Percentiles rank a stretch among this genome's conserved stretches.
Evolutionary conservation across 2,113 vertebrate genomes (phyloP).

Genomic region (Tricholaema leucomelas): DNA sequence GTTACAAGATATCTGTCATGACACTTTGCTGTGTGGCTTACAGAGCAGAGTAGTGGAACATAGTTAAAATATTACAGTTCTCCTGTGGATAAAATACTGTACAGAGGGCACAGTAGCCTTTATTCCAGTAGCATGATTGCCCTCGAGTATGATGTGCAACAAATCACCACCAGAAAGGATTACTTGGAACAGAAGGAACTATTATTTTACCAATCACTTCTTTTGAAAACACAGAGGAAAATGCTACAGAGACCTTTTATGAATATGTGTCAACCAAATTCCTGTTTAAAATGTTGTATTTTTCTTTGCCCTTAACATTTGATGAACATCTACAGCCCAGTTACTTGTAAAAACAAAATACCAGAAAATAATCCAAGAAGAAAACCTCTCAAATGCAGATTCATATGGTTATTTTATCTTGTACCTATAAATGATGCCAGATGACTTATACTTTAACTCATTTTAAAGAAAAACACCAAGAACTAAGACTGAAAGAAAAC

Average conservation of each 20-base stretch:
- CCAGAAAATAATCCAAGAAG: not conserved
- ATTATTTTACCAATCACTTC: not conserved
- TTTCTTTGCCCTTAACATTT: not conserved
- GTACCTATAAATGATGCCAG: not conserved
- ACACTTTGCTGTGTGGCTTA: not conserved
- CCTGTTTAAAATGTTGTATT: not conserved
- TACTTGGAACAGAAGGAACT: not conserved
- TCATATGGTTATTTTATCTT: not conserved
- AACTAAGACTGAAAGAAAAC: not conserved
- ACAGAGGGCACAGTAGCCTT: not conserved
- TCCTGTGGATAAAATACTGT: not conserved
- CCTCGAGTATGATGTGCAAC: not conserved
- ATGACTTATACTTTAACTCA: not conserved
- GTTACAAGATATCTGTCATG: not conserved
- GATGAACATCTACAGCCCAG: not conserved
- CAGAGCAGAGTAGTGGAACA: not conserved
- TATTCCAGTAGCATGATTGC: not conserved
- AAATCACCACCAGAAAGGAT: not conserved
- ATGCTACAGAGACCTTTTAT: not conserved
- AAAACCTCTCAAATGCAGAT: not conserved
- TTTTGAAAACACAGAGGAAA: not conserved
- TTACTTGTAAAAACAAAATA: constrained; percentile 2
- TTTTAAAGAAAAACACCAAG: not conserved
- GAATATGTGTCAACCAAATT: not conserved
- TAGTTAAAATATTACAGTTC: not conserved